Evolutionary conservation across 2,113 vertebrate genomes (phyloP).

Genomic region (Oenanthe oenanthe): DNA sequence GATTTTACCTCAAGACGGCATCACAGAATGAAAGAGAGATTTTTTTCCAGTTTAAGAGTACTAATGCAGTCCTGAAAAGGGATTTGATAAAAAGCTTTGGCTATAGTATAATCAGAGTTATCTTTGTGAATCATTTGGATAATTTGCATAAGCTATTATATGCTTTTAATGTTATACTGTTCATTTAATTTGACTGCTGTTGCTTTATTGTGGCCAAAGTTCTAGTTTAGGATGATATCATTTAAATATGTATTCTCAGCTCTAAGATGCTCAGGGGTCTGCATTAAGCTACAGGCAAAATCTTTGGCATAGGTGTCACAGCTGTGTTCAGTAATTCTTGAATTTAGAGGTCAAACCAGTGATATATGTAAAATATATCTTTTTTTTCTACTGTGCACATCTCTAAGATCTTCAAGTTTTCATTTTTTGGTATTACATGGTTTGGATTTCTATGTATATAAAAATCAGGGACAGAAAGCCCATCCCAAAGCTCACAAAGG

Average conservation of each 20-base stretch:
- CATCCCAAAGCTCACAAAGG: background rate
- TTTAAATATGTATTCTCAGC: background rate
- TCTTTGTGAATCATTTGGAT: background rate
- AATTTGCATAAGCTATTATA: background rate
- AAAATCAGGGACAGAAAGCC: background rate
- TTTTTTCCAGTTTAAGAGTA: background rate
- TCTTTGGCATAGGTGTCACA: background rate
- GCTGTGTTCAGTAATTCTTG: background rate
- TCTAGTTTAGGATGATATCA: background rate
- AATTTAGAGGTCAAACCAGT: background rate
- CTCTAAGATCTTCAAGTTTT: background rate
- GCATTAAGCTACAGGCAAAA: background rate
- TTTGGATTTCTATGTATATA: background rate
- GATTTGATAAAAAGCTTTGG: background rate
- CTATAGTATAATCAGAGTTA: background rate
- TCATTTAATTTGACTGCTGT: background rate
- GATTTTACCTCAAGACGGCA: background rate
- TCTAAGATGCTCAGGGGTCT: background rate
- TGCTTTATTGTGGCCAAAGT: background rate
- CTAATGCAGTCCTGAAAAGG: background rate
- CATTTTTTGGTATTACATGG: background rate
- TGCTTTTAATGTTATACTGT: background rate
- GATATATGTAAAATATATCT: background rate
- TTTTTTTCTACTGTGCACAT: background rate
- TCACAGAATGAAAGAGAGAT: background rate